These are phyloP conservation scores for Schlechtendalia chinensis DNA, from an alignment of 1,140 invertebrate species.

Conservation along the genomic window DNA sequence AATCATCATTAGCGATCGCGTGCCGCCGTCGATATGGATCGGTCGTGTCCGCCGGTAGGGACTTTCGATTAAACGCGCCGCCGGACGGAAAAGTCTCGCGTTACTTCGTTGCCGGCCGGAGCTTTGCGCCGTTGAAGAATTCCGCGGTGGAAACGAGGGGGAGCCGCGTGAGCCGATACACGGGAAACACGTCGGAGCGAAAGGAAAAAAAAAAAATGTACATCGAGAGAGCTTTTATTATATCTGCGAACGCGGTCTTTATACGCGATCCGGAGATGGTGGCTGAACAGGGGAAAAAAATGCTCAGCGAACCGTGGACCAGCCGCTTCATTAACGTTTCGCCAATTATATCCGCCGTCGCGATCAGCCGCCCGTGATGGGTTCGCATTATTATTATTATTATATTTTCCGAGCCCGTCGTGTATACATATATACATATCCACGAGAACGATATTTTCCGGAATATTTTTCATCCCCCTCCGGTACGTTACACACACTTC, in stretches of 20 bases:
- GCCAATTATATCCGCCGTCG: conserved; percentile 49
- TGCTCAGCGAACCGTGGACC: conserved; percentile 25
- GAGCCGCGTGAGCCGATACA: too few species aligned
- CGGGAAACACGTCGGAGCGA: background rate
- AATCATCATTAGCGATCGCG: background rate
- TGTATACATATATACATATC: too few species aligned
- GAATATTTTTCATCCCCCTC: conserved; percentile 45
- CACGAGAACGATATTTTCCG: conserved; percentile 44
- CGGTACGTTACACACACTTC: background rate
- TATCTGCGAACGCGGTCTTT: background rate
- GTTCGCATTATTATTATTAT: conserved; percentile 48
- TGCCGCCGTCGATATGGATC: background rate
- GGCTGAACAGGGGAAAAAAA: conserved; percentile 23
- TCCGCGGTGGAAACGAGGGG: background rate
- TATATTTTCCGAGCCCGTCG: conserved; percentile 30
- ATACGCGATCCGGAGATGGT: conserved; percentile 3
- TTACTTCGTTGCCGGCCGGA: conserved; percentile 19
- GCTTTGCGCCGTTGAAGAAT: conserved; percentile 36
- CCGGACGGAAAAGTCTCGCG: conserved; percentile 18
- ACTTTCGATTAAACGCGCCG: conserved; percentile 33
- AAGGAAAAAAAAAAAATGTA: background rate
- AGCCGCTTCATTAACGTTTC: conserved; percentile 48
- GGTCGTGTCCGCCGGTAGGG: background rate
- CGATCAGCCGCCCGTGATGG: conserved; percentile 42
- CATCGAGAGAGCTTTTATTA: conserved; percentile 27